A percentile compares a stretch with the other conserved stretches of the same genome.
Evolutionary conservation across 2,888 invertebrate genomes (phyloP).

Genomic region (Anthophora plumipes): DNA sequence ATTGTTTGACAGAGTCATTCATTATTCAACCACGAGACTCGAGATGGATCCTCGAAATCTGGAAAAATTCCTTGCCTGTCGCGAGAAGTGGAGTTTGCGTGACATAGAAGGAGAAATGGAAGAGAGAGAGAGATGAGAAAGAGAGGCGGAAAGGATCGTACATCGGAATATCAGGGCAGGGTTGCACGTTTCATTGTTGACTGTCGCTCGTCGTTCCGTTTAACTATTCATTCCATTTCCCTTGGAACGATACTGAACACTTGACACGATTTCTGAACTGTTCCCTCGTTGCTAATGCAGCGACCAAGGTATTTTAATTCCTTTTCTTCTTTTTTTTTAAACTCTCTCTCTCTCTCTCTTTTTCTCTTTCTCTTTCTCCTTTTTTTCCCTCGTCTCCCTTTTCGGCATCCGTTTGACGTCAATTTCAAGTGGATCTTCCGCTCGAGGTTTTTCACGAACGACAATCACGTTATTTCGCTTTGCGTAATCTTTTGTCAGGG

Average conservation of each 20-base stretch:
- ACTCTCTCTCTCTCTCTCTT: too few relatives aligned
- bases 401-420: constrained; percentile 3
- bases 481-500: constrained; percentile 8
- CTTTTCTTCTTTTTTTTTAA: neutral
- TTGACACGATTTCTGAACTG: constrained; percentile 44
- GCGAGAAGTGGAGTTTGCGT: neutral
- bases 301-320: constrained; percentile 20
- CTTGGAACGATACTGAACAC: constrained; percentile 44
- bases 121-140: neutral
- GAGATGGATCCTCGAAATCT: constrained; percentile 39
- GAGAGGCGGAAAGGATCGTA: neutral
- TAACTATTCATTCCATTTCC: constrained; percentile 51
- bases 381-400: neutral
- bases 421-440: constrained; percentile 1
- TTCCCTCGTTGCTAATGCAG: constrained; percentile 43
- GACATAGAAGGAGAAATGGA: neutral
- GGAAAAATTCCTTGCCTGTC: constrained; percentile 39
- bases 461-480: constrained; percentile 14
- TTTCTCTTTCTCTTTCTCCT: too few relatives aligned
- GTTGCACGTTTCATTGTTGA: constrained; percentile 53
- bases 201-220: constrained; percentile 44
- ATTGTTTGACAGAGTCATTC: constrained; percentile 32
- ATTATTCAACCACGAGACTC: constrained; percentile 34
- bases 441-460: neutral
- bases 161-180: constrained; percentile 39